Conservation (phyloP, 2,113 vertebrate genomes). For the Takifugu bimaculatus region DNA sequence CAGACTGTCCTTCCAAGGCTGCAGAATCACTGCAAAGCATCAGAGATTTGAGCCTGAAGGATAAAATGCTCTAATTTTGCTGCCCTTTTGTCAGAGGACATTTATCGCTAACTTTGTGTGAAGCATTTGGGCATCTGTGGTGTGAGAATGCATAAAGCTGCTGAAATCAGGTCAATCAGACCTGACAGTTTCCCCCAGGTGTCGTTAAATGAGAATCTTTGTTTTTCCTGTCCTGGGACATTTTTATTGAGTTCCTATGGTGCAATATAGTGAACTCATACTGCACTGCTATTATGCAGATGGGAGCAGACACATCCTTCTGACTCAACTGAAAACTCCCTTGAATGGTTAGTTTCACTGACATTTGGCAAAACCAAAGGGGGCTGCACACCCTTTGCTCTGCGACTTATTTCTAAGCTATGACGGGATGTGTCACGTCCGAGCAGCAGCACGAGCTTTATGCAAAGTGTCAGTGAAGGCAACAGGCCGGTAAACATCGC, state of each 20-base stretch:
- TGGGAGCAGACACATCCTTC: slow-evolving; percentile 25
- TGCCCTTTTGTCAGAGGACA: slow-evolving; percentile 19
- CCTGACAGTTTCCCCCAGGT: slow-evolving; percentile 18
- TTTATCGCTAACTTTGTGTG: slow-evolving; percentile 31
- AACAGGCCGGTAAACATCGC: not conserved
- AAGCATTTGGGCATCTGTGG: slow-evolving; percentile 21
- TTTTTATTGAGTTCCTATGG: slow-evolving; percentile 33
- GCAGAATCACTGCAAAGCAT: slow-evolving; percentile 40
- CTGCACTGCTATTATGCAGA: slow-evolving; percentile 51
- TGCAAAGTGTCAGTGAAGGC: slow-evolving; percentile 35
- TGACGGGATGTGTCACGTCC: slow-evolving; percentile 31
- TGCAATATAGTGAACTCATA: slow-evolving; percentile 48
- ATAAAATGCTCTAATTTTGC: slow-evolving; percentile 11
- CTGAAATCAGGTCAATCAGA: slow-evolving; percentile 32
- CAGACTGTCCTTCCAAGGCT: slow-evolving; percentile 34
- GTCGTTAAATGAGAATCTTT: slow-evolving; percentile 24
- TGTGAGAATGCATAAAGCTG: slow-evolving; percentile 34
- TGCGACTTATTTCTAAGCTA: slow-evolving; percentile 37
- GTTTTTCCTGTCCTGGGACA: slow-evolving; percentile 7
- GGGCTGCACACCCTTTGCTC: slow-evolving; percentile 44
- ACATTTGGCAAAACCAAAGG: slow-evolving; percentile 64
- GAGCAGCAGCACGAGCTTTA: slow-evolving; percentile 35
- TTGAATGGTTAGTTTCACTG: slow-evolving; percentile 55
- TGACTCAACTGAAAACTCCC: slow-evolving; percentile 43
- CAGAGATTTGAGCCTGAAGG: slow-evolving; percentile 29